Percentiles rank a stretch among this genome's conserved stretches.
Evolutionary conservation across 2,888 invertebrate species (phyloP).

Genomic region (Cecidostiba fungosa): DNA sequence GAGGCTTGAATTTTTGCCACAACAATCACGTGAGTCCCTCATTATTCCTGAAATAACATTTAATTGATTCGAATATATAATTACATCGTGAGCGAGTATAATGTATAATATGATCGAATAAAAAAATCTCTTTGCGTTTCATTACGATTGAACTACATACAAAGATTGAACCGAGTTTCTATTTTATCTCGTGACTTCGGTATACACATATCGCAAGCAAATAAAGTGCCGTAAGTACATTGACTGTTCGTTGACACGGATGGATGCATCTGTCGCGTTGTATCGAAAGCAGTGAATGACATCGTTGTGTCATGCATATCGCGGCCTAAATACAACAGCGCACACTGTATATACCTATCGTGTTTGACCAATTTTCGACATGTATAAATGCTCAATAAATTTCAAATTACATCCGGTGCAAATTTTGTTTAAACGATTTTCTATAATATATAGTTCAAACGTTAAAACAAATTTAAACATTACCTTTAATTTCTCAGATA

Average conservation of each 20-base stretch:
- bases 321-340: slow-evolving; percentile 7
- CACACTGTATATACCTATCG: neutral
- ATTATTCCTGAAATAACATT: slow-evolving; percentile 18
- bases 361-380: neutral
- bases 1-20: slow-evolving; percentile 91
- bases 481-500: slow-evolving; percentile 81
- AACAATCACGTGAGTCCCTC: slow-evolving; percentile 86
- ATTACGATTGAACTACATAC: neutral
- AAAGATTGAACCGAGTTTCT: neutral
- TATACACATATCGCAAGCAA: neutral
- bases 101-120: too few relatives aligned
- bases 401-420: neutral
- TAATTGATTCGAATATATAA: too few relatives aligned
- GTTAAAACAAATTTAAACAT: too few relatives aligned
- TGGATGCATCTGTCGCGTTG: neutral
- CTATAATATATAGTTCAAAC: too few relatives aligned
- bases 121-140: too few relatives aligned
- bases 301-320: slow-evolving; percentile 16
- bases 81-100: too few relatives aligned
- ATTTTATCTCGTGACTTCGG: neutral
- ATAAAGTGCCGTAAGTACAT: slow-evolving; percentile 18
- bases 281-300: slow-evolving; percentile 32
- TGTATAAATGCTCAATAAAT: neutral
- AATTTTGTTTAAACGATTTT: neutral
- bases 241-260: slow-evolving; percentile 22